Conservation (phyloP, 1,140 invertebrate species). For the Bombus sylvicola region DNA sequence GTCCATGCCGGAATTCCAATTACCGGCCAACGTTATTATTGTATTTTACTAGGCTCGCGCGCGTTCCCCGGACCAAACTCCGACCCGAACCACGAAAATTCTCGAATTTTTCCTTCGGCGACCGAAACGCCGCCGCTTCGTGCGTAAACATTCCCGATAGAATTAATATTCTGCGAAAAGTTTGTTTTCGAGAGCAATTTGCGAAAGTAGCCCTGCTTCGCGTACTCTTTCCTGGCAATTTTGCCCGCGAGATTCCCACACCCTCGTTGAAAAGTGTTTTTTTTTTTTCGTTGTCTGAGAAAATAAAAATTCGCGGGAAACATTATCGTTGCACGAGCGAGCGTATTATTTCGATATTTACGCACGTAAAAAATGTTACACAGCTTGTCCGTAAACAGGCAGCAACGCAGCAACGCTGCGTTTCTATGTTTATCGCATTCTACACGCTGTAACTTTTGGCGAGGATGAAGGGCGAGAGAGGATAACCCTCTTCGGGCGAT, state of each 20-base stretch:
- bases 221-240: no score
- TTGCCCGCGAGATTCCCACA: background rate
- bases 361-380: background rate
- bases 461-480: background rate
- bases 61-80: background rate
- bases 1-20: conserved; percentile 49
- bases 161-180: background rate
- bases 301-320: background rate
- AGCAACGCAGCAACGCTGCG: background rate
- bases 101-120: background rate
- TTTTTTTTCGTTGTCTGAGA: no score
- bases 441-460: background rate
- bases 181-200: background rate
- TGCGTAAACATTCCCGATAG: background rate
- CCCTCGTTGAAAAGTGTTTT: background rate
- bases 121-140: background rate
- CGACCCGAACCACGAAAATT: no score
- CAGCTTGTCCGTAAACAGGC: background rate
- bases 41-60: background rate
- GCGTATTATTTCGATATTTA: background rate
- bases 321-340: background rate
- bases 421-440: background rate
- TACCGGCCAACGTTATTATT: conserved; percentile 39
- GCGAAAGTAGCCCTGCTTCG: background rate
- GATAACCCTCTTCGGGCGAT: background rate